Conservation (phyloP, 2,797 vertebrate species). For the Enteromius trimaculatus region DNA sequence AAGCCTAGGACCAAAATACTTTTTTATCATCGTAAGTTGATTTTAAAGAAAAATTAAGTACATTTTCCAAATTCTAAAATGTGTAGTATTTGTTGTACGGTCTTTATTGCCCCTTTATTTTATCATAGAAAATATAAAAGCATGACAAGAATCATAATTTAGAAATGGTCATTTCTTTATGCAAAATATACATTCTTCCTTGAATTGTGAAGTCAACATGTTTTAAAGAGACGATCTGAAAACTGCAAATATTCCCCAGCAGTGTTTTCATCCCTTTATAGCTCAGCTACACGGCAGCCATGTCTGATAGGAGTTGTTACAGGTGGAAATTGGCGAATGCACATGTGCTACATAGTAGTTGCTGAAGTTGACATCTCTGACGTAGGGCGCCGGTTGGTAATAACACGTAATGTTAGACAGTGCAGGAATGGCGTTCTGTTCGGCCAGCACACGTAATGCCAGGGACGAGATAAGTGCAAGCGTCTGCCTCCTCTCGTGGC, state of each 20-base stretch:
- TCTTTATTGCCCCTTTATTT: neutral
- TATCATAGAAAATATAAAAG: neutral
- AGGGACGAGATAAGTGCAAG: constrained; percentile 92
- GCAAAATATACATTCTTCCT: neutral
- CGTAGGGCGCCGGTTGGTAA: constrained; percentile 89
- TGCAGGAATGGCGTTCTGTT: constrained; percentile 90
- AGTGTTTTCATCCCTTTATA: neutral
- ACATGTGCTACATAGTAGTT: constrained; percentile 93
- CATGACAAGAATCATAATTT: neutral
- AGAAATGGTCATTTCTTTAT: neutral
- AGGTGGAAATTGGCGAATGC: constrained; percentile 82
- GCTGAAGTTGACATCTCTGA: constrained; percentile 87
- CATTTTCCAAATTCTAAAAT: neutral
- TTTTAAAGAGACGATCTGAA: neutral
- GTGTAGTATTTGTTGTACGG: neutral
- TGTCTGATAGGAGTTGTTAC: constrained; percentile 82
- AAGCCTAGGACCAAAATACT: neutral
- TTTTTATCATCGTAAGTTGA: neutral
- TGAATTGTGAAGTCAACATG: neutral
- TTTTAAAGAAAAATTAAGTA: neutral
- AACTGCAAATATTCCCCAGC: neutral
- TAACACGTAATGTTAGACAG: constrained; percentile 90
- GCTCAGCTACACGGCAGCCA: constrained; percentile 87
- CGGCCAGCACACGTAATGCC: constrained; percentile 87
- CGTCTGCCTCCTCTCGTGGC: constrained; percentile 93